A percentile compares a stretch with the other conserved stretches of the same genome.
These are phyloP conservation scores for Brachionus rubens DNA, from an alignment of 1,140 invertebrate genomes.

Conservation along the genomic window DNA sequence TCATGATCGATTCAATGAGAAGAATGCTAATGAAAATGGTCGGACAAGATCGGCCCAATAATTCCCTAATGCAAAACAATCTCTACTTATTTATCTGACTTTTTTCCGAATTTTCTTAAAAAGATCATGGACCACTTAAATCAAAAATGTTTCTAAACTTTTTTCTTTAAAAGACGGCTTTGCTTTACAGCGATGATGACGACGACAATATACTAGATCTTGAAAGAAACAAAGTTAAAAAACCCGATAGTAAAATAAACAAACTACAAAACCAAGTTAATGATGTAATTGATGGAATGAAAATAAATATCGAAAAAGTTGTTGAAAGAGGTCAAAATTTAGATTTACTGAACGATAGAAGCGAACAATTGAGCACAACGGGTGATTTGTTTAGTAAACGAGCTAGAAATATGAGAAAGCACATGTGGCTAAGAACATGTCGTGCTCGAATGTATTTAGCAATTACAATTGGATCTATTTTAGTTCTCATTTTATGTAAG, in stretches of 20 bases:
- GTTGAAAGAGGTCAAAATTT: slow-evolving; percentile 40
- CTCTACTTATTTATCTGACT: too few relatives aligned
- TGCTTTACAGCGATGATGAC: slow-evolving; percentile 18
- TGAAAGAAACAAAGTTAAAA: neutral
- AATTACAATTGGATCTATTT: slow-evolving; percentile 12
- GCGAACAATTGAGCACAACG: neutral
- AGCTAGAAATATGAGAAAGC: slow-evolving; percentile 11
- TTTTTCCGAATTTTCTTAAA: too few relatives aligned
- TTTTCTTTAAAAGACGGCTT: neutral
- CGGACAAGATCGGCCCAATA: too few relatives aligned
- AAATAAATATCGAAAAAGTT: slow-evolving; percentile 44
- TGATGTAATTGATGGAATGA: slow-evolving; percentile 42
- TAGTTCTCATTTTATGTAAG: slow-evolving; percentile 29
- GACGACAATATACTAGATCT: slow-evolving; percentile 10
- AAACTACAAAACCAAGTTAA: slow-evolving; percentile 18
- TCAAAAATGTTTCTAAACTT: neutral
- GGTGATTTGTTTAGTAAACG: slow-evolving; percentile 45
- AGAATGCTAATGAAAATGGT: too few relatives aligned
- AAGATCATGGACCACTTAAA: too few relatives aligned
- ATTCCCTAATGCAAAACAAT: too few relatives aligned
- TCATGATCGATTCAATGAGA: too few relatives aligned
- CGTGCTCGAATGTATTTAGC: slow-evolving; percentile 25
- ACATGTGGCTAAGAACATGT: slow-evolving; percentile 27
- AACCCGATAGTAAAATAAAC: neutral
- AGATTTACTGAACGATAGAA: slow-evolving; percentile 5